phyloP scores from a whole-genome alignment of 2,888 invertebrate species.

The Drosophila niveifrons region DNA sequence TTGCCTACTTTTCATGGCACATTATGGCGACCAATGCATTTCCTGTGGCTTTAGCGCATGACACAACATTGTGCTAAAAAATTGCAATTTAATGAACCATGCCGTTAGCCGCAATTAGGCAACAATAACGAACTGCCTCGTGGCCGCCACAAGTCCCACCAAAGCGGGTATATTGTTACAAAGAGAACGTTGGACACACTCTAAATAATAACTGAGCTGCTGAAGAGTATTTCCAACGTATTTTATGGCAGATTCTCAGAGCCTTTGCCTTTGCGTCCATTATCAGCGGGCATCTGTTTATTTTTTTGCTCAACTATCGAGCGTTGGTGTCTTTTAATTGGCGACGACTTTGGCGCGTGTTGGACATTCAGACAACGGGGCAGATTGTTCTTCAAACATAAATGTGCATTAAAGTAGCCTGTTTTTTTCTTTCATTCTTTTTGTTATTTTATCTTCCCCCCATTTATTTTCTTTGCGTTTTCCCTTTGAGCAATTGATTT shows the following conservation, averaged over 20 bases:
- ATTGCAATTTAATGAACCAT: conserved; percentile 78
- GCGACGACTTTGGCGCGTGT: conserved; percentile 41
- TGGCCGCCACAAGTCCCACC: conserved; percentile 6
- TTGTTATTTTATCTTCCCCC: not conserved
- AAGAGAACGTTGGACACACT: not conserved
- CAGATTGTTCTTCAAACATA: conserved; percentile 28
- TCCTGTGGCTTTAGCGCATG: conserved; percentile 53
- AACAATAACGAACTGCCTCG: conserved; percentile 46
- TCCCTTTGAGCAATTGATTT: conserved; percentile 51
- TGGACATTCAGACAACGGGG: conserved; percentile 38
- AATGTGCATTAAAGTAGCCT: conserved; percentile 41
- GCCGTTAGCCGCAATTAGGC: conserved; percentile 72
- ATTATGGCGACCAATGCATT: conserved; percentile 58
- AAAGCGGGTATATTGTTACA: not conserved
- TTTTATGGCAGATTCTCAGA: not conserved
- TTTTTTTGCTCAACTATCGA: conserved; percentile 30
- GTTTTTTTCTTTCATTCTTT: conserved; percentile 1
- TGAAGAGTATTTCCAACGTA: conserved; percentile 4
- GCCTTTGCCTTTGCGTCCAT: not conserved
- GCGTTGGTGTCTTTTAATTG: conserved; percentile 57
- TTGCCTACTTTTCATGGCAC: conserved; percentile 53
- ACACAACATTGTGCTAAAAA: conserved; percentile 37
- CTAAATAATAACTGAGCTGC: not conserved
- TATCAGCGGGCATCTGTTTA: conserved; percentile 42
- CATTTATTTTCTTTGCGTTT: conserved; percentile 9